A percentile compares a stretch with the other conserved stretches of the same genome.
Evolutionary conservation across 2,797 vertebrate genomes (phyloP).

Genomic region (Xenentodon cancila): DNA sequence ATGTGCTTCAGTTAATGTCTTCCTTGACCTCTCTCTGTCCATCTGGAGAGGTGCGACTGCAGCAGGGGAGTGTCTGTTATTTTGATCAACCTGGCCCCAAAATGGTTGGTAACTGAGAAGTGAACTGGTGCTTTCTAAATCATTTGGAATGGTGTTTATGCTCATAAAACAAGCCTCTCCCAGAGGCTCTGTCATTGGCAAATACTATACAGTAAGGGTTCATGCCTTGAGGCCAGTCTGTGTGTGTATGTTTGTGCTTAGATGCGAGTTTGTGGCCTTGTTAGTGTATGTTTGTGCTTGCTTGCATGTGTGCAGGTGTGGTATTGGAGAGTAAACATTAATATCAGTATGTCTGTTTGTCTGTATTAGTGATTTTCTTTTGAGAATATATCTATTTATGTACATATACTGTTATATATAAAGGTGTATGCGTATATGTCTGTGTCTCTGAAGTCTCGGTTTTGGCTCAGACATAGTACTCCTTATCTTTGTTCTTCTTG

Average conservation of each 20-base stretch:
- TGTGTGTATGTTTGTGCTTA: slow-evolving; percentile 48
- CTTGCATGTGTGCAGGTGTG: slow-evolving; percentile 60
- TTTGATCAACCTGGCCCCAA: slow-evolving; percentile 41
- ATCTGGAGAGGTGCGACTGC: slow-evolving; percentile 41
- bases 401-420: slow-evolving; percentile 87
- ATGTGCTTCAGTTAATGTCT: slow-evolving; percentile 58
- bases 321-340: slow-evolving; percentile 74
- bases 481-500: slow-evolving; percentile 99
- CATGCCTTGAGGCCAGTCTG: slow-evolving; percentile 60
- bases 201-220: slow-evolving; percentile 78
- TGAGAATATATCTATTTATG: slow-evolving; percentile 86
- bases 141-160: slow-evolving; percentile 69
- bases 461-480: slow-evolving; percentile 97
- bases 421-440: slow-evolving; percentile 84
- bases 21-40: slow-evolving; percentile 52
- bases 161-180: slow-evolving; percentile 72
- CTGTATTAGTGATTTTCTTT: slow-evolving; percentile 62
- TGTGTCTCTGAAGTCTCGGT: slow-evolving; percentile 49
- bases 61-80: slow-evolving; percentile 51
- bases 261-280: slow-evolving; percentile 38
- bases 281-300: slow-evolving; percentile 61
- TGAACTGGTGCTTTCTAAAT: slow-evolving; percentile 67
- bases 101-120: slow-evolving; percentile 58
- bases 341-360: slow-evolving; percentile 68
- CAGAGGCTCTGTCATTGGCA: slow-evolving; percentile 71